Base-by-base conservation (phyloP, 2,888 invertebrate species). In the Stenodema calcarata region DNA sequence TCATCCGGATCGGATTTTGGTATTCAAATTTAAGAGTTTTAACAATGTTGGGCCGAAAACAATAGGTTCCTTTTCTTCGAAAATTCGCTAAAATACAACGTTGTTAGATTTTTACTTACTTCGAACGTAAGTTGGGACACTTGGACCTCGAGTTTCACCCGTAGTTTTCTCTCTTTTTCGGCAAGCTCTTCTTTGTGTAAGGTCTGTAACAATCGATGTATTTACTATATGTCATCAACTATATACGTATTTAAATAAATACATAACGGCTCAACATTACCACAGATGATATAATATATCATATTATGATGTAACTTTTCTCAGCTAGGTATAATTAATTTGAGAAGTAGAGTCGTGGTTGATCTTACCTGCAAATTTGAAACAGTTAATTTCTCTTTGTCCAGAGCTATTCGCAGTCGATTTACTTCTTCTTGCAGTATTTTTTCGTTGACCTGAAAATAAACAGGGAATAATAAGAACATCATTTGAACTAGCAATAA, bases 341-440 rank as follows among this genome's bases (percentile, higher is more conserved):
- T 4, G 35, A 35, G 35, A 35, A 35, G 35, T 50, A n/a, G n/a
- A n/a, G n/a, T 16, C 50, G 6, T 18, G n/a, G 14, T 50, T 44
- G 2, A 50, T 12, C 50, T 12, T 50, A 80, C 80, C 54, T 80
- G 80, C 54, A 91, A 91, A 50, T 92, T 92, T 69, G 91, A 91
- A 80, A 91, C 90, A 0, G 91, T 90, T 18, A 89, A 90, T 69
- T 91, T 92, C 89, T 93, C 93, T 87, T 92, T 92, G 30, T 93
- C 93, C 87, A 93, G 89, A 50, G 93, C 90, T 9, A 92, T 92
- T 88, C 92, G 92, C 82, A 93, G 90, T 18, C 92, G 90, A 69
- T 92, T 91, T 12, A 91, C 88, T 87, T 91, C 91, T 87, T 91
- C 91, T 88, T 91, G 90, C 50, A 91, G 89, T 7, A 90, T 89